Percentiles rank a stretch among this genome's conserved stretches.
Evolutionary conservation across 2,797 vertebrate species (phyloP).

Genomic region (Pseudomugil tenellus): DNA sequence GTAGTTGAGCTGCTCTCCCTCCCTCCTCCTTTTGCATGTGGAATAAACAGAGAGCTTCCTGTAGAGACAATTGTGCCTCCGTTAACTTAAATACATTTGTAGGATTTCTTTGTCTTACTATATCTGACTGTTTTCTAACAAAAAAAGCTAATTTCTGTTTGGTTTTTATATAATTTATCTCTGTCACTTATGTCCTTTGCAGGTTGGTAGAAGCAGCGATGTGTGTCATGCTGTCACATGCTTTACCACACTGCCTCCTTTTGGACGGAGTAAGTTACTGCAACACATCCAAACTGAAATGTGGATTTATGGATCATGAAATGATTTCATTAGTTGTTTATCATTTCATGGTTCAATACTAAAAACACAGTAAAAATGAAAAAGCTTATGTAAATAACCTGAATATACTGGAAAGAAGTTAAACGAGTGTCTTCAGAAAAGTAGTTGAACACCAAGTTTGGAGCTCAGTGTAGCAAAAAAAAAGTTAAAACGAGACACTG

Average conservation of each 20-base stretch:
- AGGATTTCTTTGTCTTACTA: not conserved
- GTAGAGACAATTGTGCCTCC: slow-evolving; percentile 24
- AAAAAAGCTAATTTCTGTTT: not conserved
- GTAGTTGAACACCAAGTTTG: not conserved
- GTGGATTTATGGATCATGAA: not conserved
- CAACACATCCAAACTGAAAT: slow-evolving; percentile 27
- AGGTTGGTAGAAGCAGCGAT: slow-evolving; percentile 43
- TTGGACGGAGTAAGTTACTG: slow-evolving; percentile 47
- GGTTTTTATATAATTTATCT: not conserved
- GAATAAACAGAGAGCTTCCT: slow-evolving; percentile 47
- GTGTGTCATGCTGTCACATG: not conserved
- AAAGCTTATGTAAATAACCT: not conserved
- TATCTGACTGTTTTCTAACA: not conserved
- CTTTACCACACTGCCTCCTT: slow-evolving; percentile 80
- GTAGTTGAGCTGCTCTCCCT: slow-evolving; percentile 52
- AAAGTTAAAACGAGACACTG: too few species aligned
- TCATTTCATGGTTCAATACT: not conserved
- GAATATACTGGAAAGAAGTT: not conserved
- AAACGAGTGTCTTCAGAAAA: not conserved
- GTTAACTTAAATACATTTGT: slow-evolving; percentile 8
- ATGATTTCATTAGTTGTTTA: not conserved
- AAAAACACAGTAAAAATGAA: not conserved
- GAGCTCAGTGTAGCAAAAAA: too few species aligned
- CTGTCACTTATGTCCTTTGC: slow-evolving; percentile 11
- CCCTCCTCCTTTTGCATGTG: slow-evolving; percentile 35